Evolutionary conservation across 1,140 invertebrate genomes (phyloP), one percentile per base, ranked within the genome.

Genomic region (Drosophila oshimai): DNA sequence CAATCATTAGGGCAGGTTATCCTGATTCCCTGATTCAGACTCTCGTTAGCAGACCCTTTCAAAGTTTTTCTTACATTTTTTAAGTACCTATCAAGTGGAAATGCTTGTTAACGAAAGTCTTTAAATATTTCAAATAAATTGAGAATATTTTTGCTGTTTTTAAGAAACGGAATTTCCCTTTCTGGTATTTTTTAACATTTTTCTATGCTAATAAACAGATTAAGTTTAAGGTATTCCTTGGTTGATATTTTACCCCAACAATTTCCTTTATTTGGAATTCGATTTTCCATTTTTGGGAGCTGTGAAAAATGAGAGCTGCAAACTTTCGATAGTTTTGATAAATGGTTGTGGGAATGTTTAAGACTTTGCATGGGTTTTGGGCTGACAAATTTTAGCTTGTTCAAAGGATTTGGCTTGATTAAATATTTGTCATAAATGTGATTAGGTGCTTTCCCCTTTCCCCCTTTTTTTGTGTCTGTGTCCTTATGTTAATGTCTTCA

Each of bases 401-500:
- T 54, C 42, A 31, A 46, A 24, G 28, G 41, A 46, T 55, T 64
- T 22, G 17, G n/a, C 12, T 17, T 15, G 33, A 58, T 50, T 15
- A 37, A 58, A 37, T 29, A 58, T 36, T 50, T 68, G n/a, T 9
- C 12, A 10, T 36, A 45, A 37, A 53, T 26, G 26, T 41, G 6
- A 6, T 10, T 26, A 20, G 12, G 6, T 15, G 31, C 50, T 10
- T 9, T 53, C 9, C 12, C 28, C 10, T 7, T n/a, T 31, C 4
- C 6, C 44, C 9, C 9, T 33, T 28, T 26, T n/a, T 10, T 12
- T 39, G n/a, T 33, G 22, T 28, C 33, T 45, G 60, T 37, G 37
- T 61, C 37, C 31, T 33, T 51, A 71, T 60, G 65, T 26, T 45
- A 71, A 71, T 70, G 68, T 60, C 77, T 67, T 80, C 28, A 61